Percentiles rank a stretch among this genome's conserved stretches.
Conservation (phyloP, 2,888 invertebrate species). For the Coenonympha glycerion region DNA sequence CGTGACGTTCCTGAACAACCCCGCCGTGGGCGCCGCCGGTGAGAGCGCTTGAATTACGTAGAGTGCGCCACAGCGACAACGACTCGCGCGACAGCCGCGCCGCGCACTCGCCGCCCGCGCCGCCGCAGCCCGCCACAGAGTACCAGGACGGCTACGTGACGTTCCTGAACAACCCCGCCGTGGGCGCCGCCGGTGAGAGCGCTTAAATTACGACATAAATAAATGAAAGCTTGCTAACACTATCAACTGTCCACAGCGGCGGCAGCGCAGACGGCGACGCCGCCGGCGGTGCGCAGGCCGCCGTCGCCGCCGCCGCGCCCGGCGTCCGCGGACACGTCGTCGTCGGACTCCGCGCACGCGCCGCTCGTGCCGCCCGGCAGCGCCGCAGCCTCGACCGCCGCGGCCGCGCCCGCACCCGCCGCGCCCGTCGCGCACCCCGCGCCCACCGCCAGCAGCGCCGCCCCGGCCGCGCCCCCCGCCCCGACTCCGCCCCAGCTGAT, state of each 20-base stretch:
- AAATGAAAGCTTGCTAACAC: too few species aligned
- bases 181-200: background rate
- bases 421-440: slow-evolving; percentile 45
- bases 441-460: slow-evolving; percentile 37
- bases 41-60: too few species aligned
- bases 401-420: slow-evolving; percentile 50
- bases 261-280: slow-evolving; percentile 17
- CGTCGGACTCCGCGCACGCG: slow-evolving; percentile 70
- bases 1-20: too few species aligned
- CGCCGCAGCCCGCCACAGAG: too few species aligned
- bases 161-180: too few species aligned
- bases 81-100: too few species aligned
- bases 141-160: too few species aligned
- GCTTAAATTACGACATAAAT: background rate
- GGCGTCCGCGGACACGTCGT: slow-evolving; percentile 75
- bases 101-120: too few species aligned
- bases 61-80: too few species aligned
- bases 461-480: slow-evolving; percentile 27
- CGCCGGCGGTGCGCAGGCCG: slow-evolving; percentile 42
- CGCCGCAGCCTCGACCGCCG: slow-evolving; percentile 38
- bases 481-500: slow-evolving; percentile 25
- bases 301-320: slow-evolving; percentile 65
- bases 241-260: too few species aligned
- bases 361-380: slow-evolving; percentile 49
- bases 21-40: too few species aligned